phyloP scores from a whole-genome alignment of 2,888 invertebrate genomes.

The Silvanus unidentatus region DNA sequence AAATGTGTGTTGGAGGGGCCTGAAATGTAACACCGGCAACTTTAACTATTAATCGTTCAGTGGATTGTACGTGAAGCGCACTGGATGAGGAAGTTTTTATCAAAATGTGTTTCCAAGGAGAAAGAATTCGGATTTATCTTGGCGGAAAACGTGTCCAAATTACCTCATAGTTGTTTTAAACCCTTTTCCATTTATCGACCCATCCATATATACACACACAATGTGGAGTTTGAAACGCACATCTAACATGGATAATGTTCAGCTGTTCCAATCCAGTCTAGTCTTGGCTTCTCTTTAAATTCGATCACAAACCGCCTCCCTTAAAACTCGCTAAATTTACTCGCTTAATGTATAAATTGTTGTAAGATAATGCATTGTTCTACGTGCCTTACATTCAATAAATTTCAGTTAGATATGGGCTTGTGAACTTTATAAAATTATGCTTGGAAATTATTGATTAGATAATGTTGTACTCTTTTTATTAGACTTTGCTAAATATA shows the following conservation, averaged over 20 bases:
- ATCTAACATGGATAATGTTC: too few species aligned
- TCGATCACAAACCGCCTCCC: too few species aligned
- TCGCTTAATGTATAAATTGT: conserved; percentile 4
- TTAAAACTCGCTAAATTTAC: background rate
- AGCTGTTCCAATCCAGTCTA: too few species aligned
- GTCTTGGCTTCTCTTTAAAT: too few species aligned
- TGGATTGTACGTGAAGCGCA: conserved; percentile 2
- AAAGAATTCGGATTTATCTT: conserved; percentile 5
- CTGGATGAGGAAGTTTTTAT: conserved; percentile 4
- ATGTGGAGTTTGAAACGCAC: background rate
- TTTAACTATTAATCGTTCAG: conserved; percentile 6
- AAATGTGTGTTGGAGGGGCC: background rate
- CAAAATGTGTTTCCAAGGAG: conserved; percentile 1
- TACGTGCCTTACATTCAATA: conserved; percentile 6
- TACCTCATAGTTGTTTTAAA: conserved; percentile 7
- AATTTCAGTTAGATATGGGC: conserved; percentile 4
- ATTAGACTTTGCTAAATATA: too few species aligned
- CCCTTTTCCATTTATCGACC: conserved; percentile 6
- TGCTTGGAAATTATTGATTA: conserved; percentile 4
- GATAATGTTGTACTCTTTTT: too few species aligned
- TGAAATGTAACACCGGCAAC: background rate
- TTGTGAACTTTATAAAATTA: conserved; percentile 5
- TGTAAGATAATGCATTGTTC: conserved; percentile 5
- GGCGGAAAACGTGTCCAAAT: conserved; percentile 5
- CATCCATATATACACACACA: background rate